phyloP scores from a whole-genome alignment of 2,113 vertebrate species.

The Zapus hudsonius region DNA sequence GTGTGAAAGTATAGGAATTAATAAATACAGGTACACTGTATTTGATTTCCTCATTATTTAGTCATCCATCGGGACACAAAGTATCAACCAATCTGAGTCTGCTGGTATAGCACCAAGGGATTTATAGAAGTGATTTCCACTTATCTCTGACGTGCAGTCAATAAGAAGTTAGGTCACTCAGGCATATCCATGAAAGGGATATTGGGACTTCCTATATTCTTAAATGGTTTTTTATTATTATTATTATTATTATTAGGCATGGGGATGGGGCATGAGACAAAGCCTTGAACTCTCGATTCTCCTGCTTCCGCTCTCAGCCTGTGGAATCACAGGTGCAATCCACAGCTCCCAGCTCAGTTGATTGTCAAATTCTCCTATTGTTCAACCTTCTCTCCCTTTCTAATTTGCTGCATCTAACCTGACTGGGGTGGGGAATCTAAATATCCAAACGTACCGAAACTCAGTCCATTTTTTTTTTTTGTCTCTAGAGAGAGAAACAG shows the following conservation, averaged over 20 bases:
- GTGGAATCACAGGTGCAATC: not conserved
- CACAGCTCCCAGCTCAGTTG: not conserved
- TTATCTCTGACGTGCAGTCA: not conserved
- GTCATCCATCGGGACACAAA: not conserved
- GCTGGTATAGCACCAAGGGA: not conserved
- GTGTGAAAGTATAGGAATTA: not conserved
- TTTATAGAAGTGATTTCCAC: slow-evolving; percentile 42
- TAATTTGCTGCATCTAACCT: not conserved
- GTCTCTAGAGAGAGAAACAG: not conserved
- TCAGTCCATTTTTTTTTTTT: not conserved
- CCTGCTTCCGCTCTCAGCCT: not conserved
- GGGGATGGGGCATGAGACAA: not conserved
- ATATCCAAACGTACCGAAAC: not conserved
- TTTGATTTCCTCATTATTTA: slow-evolving; percentile 23
- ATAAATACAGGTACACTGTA: not conserved
- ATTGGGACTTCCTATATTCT: not conserved
- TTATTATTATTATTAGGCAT: not conserved
- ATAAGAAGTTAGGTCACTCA: not conserved
- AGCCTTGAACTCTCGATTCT: not conserved
- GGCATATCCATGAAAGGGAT: not conserved
- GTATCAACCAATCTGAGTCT: not conserved
- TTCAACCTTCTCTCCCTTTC: not conserved
- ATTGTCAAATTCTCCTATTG: not conserved
- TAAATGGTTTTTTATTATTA: not conserved
- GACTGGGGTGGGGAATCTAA: not conserved